Evolutionary conservation across 1,140 invertebrate genomes (phyloP).

Genomic region (Homalodisca vitripennis): DNA sequence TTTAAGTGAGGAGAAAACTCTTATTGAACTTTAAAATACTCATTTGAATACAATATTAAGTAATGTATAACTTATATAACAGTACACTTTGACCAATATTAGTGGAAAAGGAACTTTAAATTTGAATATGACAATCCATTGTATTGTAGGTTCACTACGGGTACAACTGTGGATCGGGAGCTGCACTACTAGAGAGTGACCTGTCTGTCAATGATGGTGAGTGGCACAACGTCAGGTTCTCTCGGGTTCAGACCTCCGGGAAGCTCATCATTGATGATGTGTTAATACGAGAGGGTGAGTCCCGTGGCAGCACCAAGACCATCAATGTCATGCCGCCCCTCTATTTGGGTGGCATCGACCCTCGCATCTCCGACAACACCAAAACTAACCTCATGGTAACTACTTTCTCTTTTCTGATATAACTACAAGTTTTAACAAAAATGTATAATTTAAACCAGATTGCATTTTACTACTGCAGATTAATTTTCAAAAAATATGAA

Average conservation of each 20-base stretch:
- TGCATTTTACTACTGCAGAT: too few species aligned
- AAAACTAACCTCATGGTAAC: constrained; percentile 27
- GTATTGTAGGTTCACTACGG: constrained; percentile 60
- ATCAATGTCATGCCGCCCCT: constrained; percentile 64
- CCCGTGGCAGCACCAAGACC: constrained; percentile 54
- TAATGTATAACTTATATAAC: too few species aligned
- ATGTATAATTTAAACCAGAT: too few species aligned
- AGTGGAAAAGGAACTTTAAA: too few species aligned
- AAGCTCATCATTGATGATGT: constrained; percentile 68
- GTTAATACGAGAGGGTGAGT: constrained; percentile 54
- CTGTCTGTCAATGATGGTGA: constrained; percentile 73
- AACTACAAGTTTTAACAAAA: too few species aligned
- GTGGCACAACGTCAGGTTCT: constrained; percentile 80
- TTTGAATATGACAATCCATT: too few species aligned
- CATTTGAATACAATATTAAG: too few species aligned
- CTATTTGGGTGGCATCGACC: constrained; percentile 71
- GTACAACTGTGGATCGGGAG: constrained; percentile 72
- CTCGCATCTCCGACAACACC: constrained; percentile 23
- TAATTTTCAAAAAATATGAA: background rate
- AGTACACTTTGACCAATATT: too few species aligned
- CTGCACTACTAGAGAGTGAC: constrained; percentile 55
- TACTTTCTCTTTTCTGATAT: too few species aligned
- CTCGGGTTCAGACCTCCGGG: constrained; percentile 56
- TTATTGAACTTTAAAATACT: too few species aligned
- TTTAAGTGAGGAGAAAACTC: too few species aligned